phyloP scores from a whole-genome alignment of 2,797 vertebrate genomes.

The Octomys mimax region DNA sequence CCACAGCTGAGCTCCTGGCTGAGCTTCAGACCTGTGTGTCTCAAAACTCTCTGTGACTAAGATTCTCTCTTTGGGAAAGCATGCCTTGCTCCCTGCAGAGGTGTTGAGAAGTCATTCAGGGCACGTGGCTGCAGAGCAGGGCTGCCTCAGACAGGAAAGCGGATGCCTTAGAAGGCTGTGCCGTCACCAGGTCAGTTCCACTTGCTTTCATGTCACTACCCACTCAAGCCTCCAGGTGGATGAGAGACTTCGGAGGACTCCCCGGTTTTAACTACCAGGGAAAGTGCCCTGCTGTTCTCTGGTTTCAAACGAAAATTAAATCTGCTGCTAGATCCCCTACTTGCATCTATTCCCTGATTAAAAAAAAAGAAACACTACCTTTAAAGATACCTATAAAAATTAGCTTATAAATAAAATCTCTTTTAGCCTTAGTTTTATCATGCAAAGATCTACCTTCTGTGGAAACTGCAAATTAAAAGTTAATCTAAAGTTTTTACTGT shows the following conservation, averaged over 20 bases:
- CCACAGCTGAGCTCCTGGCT: background rate
- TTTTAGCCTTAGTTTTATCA: background rate
- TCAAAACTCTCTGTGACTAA: conserved; percentile 52
- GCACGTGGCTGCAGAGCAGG: background rate
- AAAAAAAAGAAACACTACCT: background rate
- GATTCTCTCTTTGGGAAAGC: conserved; percentile 50
- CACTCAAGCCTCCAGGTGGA: background rate
- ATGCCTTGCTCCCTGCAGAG: background rate
- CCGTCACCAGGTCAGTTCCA: background rate
- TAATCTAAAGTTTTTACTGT: conserved; percentile 30
- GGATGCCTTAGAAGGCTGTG: background rate
- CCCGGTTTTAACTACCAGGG: background rate
- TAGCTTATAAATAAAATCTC: background rate
- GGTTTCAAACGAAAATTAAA: background rate
- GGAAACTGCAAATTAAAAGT: background rate
- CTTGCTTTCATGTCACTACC: background rate
- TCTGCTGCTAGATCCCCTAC: background rate
- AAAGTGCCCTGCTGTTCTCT: background rate
- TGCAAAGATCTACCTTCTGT: background rate
- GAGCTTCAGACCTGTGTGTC: conserved; percentile 14
- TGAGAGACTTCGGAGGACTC: background rate
- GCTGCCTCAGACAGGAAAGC: too few relatives aligned
- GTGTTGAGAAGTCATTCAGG: background rate
- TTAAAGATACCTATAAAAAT: background rate
- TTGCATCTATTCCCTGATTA: background rate